Evolutionary conservation across 1,140 invertebrate genomes (phyloP).

Genomic region (Venturia canescens): DNA sequence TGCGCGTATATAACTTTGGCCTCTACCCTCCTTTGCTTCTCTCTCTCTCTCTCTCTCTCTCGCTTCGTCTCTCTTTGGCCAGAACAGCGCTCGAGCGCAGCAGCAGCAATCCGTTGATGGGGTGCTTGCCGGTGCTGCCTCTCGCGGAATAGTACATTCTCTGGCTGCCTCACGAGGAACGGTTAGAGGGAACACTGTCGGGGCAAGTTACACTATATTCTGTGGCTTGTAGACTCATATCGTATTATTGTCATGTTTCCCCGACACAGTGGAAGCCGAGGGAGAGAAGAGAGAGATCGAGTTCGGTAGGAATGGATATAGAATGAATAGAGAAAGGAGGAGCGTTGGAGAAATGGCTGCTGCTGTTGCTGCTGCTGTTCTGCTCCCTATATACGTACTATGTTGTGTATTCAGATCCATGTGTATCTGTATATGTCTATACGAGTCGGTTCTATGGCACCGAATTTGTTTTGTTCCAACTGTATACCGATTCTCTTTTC

Average conservation of each 20-base stretch:
- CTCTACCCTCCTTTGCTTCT: background rate
- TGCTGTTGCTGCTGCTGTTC: conserved; percentile 2
- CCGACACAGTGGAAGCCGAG: conserved; percentile 61
- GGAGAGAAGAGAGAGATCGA: conserved; percentile 50
- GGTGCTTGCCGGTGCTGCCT: conserved; percentile 40
- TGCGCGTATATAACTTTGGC: conserved; percentile 19
- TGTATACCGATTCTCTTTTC: conserved; percentile 31
- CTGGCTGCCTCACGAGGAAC: conserved; percentile 35
- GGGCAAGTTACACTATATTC: conserved; percentile 72
- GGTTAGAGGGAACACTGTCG: conserved; percentile 63
- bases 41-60: conserved; percentile 26
- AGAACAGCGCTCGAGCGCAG: conserved; percentile 2
- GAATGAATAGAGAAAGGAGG: conserved; percentile 44
- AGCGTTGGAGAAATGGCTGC: conserved; percentile 34
- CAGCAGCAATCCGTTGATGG: conserved; percentile 37
- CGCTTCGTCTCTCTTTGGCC: conserved; percentile 18
- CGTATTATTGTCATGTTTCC: conserved; percentile 73
- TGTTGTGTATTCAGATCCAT: background rate
- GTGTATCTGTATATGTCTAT: background rate
- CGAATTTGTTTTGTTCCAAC: conserved; percentile 41
- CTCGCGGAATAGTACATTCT: conserved; percentile 23
- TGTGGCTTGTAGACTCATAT: conserved; percentile 72
- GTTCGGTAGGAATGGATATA: conserved; percentile 19
- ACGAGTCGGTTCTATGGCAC: background rate
- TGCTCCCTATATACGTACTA: conserved; percentile 46